Conservation (phyloP, 1,140 invertebrate species). For the Frieseomelitta varia region DNA sequence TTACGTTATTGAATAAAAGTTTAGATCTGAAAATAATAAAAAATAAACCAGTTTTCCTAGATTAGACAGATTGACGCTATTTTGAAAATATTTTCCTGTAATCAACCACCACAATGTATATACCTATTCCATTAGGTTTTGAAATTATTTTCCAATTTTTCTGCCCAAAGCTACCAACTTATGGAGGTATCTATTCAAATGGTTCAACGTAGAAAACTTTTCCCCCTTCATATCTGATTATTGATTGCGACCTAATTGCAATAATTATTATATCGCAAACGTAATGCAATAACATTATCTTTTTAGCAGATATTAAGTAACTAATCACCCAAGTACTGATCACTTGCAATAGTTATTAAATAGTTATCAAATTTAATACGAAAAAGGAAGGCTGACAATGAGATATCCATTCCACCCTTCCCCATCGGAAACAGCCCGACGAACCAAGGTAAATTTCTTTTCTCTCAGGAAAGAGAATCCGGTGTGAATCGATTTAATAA, state of each 20-base stretch:
- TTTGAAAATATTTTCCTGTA: too few relatives aligned
- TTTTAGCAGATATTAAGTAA: not conserved
- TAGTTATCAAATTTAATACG: not conserved
- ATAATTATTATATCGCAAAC: not conserved
- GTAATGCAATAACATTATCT: not conserved
- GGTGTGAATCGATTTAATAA: slow-evolving; percentile 56
- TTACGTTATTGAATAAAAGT: too few relatives aligned
- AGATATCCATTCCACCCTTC: not conserved
- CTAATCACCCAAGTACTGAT: not conserved
- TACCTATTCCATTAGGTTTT: too few relatives aligned
- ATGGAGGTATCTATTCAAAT: too few relatives aligned
- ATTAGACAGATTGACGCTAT: too few relatives aligned
- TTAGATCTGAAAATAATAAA: too few relatives aligned
- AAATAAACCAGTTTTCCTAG: too few relatives aligned
- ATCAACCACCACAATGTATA: too few relatives aligned
- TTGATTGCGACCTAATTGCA: not conserved
- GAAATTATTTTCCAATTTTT: too few relatives aligned
- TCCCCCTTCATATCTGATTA: not conserved
- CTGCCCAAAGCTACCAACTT: too few relatives aligned
- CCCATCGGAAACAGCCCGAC: not conserved
- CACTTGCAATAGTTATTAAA: not conserved
- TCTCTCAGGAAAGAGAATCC: slow-evolving; percentile 45
- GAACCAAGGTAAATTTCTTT: slow-evolving; percentile 41
- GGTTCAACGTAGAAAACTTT: not conserved
- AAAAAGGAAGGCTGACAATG: not conserved